phyloP scores from a whole-genome alignment of 2,797 vertebrate species.

The Sus cebifrons region DNA sequence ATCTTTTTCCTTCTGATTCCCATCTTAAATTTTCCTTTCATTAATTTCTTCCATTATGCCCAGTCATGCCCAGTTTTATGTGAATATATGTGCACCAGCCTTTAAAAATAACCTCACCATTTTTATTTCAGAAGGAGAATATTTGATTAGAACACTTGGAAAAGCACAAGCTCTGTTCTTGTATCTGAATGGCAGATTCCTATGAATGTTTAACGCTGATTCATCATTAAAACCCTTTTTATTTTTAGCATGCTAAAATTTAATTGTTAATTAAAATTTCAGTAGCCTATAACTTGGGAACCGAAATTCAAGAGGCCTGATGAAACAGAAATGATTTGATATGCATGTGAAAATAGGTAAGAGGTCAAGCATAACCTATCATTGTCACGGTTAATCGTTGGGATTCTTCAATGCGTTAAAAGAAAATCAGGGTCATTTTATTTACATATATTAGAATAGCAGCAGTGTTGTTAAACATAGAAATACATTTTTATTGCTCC shows the following conservation, averaged over 20 bases:
- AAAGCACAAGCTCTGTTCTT: constrained; percentile 32
- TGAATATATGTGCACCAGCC: constrained; percentile 39
- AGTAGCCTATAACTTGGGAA: constrained; percentile 65
- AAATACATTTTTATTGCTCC: not conserved
- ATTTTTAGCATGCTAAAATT: constrained; percentile 66
- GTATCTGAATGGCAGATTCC: constrained; percentile 65
- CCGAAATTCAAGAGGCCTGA: constrained; percentile 60
- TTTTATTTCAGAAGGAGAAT: constrained; percentile 70
- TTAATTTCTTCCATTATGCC: constrained; percentile 77
- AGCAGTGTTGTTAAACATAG: not conserved
- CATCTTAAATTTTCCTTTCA: constrained; percentile 75
- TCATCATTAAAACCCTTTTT: constrained; percentile 22
- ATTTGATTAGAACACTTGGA: constrained; percentile 74
- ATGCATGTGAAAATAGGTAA: constrained; percentile 42
- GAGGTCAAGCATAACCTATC: constrained; percentile 60
- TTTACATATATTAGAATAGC: constrained; percentile 45
- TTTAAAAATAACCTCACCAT: constrained; percentile 55
- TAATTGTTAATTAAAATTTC: constrained; percentile 82
- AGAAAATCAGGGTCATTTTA: constrained; percentile 31
- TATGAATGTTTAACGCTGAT: constrained; percentile 68
- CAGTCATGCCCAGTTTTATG: constrained; percentile 71
- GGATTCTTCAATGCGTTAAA: constrained; percentile 36
- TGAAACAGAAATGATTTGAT: constrained; percentile 66
- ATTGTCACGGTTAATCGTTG: constrained; percentile 44
- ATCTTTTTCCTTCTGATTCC: constrained; percentile 32